Evolutionary conservation across 2,888 invertebrate genomes (phyloP), one percentile per base, ranked within the genome.

Genomic region (Spilarctia lutea): DNA sequence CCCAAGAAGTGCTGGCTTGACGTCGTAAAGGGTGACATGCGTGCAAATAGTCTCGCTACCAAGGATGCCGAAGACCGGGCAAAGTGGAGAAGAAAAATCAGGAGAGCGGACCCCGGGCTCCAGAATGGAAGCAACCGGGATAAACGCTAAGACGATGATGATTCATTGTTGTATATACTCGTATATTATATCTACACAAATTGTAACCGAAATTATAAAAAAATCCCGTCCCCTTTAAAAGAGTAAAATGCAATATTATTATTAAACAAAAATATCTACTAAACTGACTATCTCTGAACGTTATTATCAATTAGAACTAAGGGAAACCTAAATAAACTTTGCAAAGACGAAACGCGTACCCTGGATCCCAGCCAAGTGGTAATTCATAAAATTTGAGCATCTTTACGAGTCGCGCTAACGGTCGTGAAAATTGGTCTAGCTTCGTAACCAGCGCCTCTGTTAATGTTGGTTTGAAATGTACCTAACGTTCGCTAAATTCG

Each of bases 381-480:
- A 93, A 94, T 94, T 94, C 94, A 93, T 94, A 93, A 92, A 92
- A 88, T 89, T 90, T 87, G 84, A 88, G 86, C 86, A 74, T 76
- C 82, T 94, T 92, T 93, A 92, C 89, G 93, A 90, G 85, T 83
- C 79, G 75, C 85, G 87, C 89, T 92, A 91, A 93, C 90, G 89
- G 88, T 90, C 88, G 87, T 85, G 89, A 82, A 78, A 81, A 82
- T 85, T 84, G 79, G 75, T 78, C 63, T 63, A 75, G 68, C 79
- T 48, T 77, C 79, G 72, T 75, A 77, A 77, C 76, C 69, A 72
- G 18, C 60, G 69, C 65, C 66, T 75, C 70, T 71, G 45, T 42
- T 66, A 73, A 67, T 39, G 24, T 52, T 52, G 60, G 33, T 33
- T 68, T 48, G 35, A 71, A 66, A 35, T 74, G 33, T 45, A 27